Conservation (phyloP, 1,140 invertebrate genomes). For the Platorchestia sp. region DNA sequence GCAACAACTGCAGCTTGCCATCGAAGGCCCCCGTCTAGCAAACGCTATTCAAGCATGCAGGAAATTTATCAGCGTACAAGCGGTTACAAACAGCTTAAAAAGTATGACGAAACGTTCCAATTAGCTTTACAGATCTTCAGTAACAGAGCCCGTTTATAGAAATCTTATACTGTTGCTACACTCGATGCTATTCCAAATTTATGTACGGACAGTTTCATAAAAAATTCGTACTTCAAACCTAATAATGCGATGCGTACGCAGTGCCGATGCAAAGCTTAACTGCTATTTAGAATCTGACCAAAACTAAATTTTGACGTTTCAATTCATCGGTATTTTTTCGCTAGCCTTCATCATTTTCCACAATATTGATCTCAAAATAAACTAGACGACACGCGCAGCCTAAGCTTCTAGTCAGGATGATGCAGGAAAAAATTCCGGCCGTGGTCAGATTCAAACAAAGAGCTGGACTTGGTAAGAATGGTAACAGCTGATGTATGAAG, state of each 20-base stretch:
- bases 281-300: neutral
- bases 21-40: neutral
- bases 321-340: neutral
- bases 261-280: neutral
- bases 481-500: neutral
- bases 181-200: neutral
- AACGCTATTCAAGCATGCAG: neutral
- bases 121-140: neutral
- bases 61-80: neutral
- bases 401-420: neutral
- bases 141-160: neutral
- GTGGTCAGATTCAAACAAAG: neutral
- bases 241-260: neutral
- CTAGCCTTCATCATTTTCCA: neutral
- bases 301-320: neutral
- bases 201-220: neutral
- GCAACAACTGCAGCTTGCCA: neutral
- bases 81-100: neutral
- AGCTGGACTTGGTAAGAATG: neutral
- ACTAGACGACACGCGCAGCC: too few relatives aligned
- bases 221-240: neutral
- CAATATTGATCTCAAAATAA: neutral
- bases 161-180: neutral
- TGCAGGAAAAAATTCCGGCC: neutral
- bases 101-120: neutral